These are phyloP conservation scores for Macroglossus sobrinus DNA, from an alignment of 2,113 vertebrate genomes.

Conservation along the genomic window DNA sequence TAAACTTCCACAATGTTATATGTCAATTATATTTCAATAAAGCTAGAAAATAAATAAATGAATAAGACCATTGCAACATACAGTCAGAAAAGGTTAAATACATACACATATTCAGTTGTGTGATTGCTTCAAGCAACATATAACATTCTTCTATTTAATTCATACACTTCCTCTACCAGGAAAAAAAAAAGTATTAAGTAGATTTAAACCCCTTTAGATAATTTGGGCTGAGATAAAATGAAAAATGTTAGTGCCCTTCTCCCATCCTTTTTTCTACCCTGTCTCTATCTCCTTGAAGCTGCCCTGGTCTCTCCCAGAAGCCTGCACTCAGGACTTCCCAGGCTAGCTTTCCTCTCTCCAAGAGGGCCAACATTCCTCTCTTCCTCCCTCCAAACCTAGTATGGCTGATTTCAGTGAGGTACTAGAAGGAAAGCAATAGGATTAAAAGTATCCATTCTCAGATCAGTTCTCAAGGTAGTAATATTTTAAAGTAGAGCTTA, in stretches of 20 bases:
- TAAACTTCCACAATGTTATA: neutral
- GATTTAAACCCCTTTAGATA: neutral
- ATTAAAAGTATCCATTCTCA: neutral
- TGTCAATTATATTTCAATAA: neutral
- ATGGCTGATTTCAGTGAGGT: neutral
- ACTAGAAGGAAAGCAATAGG: neutral
- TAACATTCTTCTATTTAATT: neutral
- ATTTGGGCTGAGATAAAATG: neutral
- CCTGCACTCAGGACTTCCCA: neutral
- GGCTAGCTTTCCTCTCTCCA: neutral
- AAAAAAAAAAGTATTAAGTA: neutral
- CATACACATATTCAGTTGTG: neutral
- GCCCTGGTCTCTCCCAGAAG: neutral
- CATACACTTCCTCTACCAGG: neutral
- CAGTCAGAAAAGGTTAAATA: neutral
- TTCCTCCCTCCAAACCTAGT: neutral
- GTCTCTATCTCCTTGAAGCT: neutral
- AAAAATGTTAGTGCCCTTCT: neutral
- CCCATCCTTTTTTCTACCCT: neutral
- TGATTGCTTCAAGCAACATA: neutral
- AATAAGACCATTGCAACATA: neutral
- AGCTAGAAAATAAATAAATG: neutral
- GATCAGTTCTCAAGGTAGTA: neutral
- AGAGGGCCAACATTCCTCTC: neutral
- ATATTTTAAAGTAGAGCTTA: neutral